Evolutionary conservation across 1,140 invertebrate genomes (phyloP).

Genomic region (Zeugodacus cucurbitae): DNA sequence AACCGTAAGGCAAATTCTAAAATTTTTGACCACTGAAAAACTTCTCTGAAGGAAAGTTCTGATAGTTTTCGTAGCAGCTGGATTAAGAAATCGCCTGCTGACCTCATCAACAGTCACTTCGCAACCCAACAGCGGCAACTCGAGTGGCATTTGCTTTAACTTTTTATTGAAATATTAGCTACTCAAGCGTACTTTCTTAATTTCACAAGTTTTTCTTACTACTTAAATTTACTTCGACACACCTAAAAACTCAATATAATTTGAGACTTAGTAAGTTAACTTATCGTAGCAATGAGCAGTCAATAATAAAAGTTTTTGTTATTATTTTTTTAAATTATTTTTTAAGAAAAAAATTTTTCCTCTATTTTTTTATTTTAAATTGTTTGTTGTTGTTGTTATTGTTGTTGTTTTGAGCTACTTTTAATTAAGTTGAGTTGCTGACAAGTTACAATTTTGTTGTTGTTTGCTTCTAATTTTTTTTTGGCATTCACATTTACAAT

Average conservation of each 20-base stretch:
- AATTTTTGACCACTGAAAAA: too few relatives aligned
- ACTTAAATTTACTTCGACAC: not conserved
- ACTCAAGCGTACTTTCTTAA: not conserved
- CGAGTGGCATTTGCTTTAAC: not conserved
- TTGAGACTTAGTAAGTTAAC: not conserved
- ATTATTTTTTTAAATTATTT: not conserved
- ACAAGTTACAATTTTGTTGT: not conserved
- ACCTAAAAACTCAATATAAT: not conserved
- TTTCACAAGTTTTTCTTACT: constrained; percentile 1
- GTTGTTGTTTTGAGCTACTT: not conserved
- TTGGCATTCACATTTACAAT: not conserved
- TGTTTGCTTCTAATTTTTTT: not conserved
- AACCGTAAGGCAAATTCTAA: too few relatives aligned
- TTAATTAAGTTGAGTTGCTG: constrained; percentile 17
- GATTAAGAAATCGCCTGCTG: not conserved
- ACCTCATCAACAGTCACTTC: not conserved
- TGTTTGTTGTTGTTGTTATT: not conserved
- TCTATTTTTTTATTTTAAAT: not conserved
- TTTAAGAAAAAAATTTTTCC: not conserved
- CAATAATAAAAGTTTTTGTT: not conserved
- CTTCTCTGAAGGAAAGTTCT: too few relatives aligned
- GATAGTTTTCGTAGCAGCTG: too few relatives aligned
- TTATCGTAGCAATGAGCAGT: not conserved
- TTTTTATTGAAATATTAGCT: not conserved
- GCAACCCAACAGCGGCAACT: not conserved